Conservation (phyloP, 2,113 vertebrate genomes). For the Telmatochromis brachygnathus region DNA sequence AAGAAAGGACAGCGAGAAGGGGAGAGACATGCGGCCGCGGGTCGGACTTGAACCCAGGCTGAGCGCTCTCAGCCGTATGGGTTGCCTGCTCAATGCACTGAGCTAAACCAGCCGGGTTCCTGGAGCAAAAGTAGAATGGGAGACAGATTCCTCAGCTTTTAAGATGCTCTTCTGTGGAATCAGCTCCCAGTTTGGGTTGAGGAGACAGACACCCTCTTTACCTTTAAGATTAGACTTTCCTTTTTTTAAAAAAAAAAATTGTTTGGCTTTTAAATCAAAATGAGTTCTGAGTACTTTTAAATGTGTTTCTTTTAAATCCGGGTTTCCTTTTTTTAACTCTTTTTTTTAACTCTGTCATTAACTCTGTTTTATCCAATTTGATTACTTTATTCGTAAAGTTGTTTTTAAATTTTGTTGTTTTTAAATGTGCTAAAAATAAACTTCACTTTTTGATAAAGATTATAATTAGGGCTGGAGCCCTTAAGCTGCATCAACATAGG, state of each 20-base stretch:
- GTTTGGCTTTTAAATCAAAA: not conserved
- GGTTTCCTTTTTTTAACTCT: not conserved
- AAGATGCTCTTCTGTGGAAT: not conserved
- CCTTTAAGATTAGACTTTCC: not conserved
- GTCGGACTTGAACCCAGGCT: not conserved
- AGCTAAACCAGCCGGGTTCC: not conserved
- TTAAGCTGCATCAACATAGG: not conserved
- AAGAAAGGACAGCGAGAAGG: not conserved
- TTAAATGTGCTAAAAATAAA: not conserved
- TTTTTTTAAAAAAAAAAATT: accelerated
- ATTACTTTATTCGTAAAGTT: not conserved
- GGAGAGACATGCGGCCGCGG: not conserved
- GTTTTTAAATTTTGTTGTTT: not conserved
- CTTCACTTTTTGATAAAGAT: not conserved
- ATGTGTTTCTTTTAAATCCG: not conserved
- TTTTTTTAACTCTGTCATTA: not conserved
- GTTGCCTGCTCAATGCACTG: not conserved
- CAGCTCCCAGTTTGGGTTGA: not conserved
- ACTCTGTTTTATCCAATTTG: not conserved
- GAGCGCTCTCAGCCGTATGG: not conserved
- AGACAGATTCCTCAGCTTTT: not conserved
- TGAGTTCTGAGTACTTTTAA: not conserved
- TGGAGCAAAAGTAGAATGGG: not conserved
- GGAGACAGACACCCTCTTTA: not conserved
- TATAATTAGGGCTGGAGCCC: not conserved